phyloP scores from a whole-genome alignment of 2,113 vertebrate species.

The Cheilinus undulatus region DNA sequence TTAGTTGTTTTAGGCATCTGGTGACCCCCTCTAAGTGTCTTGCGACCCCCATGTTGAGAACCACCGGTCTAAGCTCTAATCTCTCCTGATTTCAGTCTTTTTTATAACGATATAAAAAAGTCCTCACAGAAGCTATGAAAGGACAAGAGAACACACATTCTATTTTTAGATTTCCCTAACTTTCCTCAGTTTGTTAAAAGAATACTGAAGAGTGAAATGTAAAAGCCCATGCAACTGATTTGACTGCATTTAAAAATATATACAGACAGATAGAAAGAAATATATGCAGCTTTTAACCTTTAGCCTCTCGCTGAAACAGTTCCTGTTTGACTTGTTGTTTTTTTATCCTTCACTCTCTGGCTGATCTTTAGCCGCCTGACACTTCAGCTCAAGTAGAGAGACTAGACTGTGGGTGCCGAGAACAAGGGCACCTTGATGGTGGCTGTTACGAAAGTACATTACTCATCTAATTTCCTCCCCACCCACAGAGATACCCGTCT shows the following conservation, averaged over 20 bases:
- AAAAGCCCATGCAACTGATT: no score
- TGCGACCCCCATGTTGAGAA: no score
- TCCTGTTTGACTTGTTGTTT: neutral
- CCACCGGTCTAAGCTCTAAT: no score
- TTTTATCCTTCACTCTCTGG: neutral
- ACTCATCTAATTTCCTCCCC: slow-evolving; percentile 27
- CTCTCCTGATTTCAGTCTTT: no score
- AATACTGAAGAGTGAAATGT: neutral
- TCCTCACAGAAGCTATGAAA: neutral
- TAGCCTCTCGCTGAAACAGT: neutral
- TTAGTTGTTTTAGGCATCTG: no score
- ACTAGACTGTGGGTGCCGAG: slow-evolving; percentile 4
- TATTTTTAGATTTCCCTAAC: neutral
- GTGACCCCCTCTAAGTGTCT: no score
- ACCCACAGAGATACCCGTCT: neutral
- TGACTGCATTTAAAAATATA: neutral
- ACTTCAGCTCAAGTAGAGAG: neutral
- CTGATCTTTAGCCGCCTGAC: neutral
- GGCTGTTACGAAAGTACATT: slow-evolving; percentile 11
- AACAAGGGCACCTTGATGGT: slow-evolving; percentile 31
- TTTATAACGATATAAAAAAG: no score
- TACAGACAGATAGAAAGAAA: neutral
- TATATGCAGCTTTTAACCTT: neutral
- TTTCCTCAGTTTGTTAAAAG: neutral
- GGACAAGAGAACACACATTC: neutral